A percentile compares a stretch with the other conserved stretches of the same genome.
phyloP scores from a whole-genome alignment of 2,797 vertebrate genomes.

The Artibeus jamaicensis region DNA sequence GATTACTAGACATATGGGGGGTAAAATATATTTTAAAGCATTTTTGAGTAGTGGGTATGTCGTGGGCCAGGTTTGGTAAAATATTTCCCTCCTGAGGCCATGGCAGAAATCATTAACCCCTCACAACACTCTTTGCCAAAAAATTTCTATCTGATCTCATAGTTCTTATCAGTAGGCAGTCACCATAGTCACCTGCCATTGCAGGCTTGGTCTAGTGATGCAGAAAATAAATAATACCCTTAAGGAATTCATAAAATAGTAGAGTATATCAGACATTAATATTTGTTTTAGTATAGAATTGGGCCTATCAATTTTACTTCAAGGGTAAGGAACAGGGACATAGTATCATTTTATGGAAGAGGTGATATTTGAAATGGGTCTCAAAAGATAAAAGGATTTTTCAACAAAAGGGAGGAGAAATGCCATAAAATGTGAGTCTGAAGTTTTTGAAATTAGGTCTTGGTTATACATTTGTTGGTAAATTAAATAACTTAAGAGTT shows the following conservation, averaged over 20 bases:
- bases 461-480: constrained; percentile 26
- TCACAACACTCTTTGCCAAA: background rate
- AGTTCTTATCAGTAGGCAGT: background rate
- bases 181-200: background rate
- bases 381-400: background rate
- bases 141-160: background rate
- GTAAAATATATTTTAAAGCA: background rate
- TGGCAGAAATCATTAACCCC: constrained; percentile 5
- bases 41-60: background rate
- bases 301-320: background rate
- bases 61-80: background rate
- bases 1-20: background rate
- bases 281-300: background rate
- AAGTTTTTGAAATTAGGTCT: constrained; percentile 1
- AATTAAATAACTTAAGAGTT: background rate
- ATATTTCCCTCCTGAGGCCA: background rate
- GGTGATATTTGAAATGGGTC: background rate
- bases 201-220: background rate
- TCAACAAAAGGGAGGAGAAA: background rate
- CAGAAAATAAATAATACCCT: background rate
- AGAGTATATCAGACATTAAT: background rate
- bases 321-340: background rate
- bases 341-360: background rate
- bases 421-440: background rate
- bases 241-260: background rate